These are phyloP conservation scores for Gortyna flavago DNA, from an alignment of 2,888 invertebrate genomes.

Conservation along the genomic window DNA sequence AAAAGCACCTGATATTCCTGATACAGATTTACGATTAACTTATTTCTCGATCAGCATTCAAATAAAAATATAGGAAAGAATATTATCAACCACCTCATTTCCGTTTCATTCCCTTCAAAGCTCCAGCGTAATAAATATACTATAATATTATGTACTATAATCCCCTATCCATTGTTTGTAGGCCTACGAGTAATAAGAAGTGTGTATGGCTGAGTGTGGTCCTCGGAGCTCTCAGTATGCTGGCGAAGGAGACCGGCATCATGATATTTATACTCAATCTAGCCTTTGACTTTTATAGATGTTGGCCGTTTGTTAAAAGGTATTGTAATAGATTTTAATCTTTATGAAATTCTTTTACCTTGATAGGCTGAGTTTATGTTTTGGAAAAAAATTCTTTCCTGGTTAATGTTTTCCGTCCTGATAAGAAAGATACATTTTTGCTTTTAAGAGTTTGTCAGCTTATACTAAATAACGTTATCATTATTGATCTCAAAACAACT, in stretches of 20 bases:
- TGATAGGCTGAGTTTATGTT: constrained; percentile 43
- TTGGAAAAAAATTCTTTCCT: constrained; percentile 29
- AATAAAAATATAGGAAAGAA: constrained; percentile 49
- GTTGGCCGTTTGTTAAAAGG: constrained; percentile 93
- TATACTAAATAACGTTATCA: not conserved
- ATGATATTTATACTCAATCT: constrained; percentile 94
- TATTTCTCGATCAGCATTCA: constrained; percentile 43
- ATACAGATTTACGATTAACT: constrained; percentile 35
- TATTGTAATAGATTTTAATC: constrained; percentile 75
- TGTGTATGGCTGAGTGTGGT: constrained; percentile 92
- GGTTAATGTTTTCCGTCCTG: constrained; percentile 7
- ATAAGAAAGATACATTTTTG: not conserved
- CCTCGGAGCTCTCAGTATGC: constrained; percentile 94
- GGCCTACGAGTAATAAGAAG: constrained; percentile 85
- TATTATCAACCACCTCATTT: constrained; percentile 60
- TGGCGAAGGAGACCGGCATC: constrained; percentile 96
- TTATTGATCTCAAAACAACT: no score
- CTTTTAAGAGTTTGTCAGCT: not conserved
- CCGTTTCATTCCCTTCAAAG: constrained; percentile 48
- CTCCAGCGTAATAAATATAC: constrained; percentile 58
- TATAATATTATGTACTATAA: no score
- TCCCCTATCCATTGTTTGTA: constrained; percentile 67
- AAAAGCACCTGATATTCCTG: constrained; percentile 9
- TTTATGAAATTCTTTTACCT: constrained; percentile 60
- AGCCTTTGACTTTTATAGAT: constrained; percentile 94